Conservation (phyloP, 2,797 vertebrate genomes). For the Hippoglossus hippoglossus region DNA sequence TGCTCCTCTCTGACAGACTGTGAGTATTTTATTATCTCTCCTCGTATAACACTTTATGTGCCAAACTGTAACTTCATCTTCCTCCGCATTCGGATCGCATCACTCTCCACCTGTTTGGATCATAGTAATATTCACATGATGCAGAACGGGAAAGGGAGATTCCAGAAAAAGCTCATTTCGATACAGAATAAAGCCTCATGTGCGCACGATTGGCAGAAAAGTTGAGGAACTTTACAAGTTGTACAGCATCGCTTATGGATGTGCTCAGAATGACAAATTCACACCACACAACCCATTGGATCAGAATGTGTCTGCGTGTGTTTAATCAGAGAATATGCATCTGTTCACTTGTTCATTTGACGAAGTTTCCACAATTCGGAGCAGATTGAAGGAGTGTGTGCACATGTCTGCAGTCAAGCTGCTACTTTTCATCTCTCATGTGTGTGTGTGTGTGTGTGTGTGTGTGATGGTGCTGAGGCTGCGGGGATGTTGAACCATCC, state of each 20-base stretch:
- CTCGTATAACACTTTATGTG: not conserved
- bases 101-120: not conserved
- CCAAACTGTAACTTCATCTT: slow-evolving; percentile 44
- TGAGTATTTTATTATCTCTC: slow-evolving; percentile 47
- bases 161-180: not conserved
- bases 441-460: not conserved
- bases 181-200: not conserved
- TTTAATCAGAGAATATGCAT: too few relatives aligned
- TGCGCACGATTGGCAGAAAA: slow-evolving; percentile 54
- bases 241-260: not conserved
- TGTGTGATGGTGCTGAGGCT: not conserved
- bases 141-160: not conserved
- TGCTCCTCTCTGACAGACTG: slow-evolving; percentile 25
- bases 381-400: not conserved
- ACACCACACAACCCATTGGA: too few relatives aligned
- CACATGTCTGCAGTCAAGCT: not conserved
- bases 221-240: slow-evolving; percentile 65
- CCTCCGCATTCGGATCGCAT: slow-evolving; percentile 2
- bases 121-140: not conserved
- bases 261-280: not conserved
- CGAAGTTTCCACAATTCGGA: not conserved
- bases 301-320: too few relatives aligned
- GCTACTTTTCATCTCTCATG: not conserved
- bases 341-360: not conserved
- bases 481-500: slow-evolving; percentile 9